Base-by-base conservation (phyloP, 2,797 vertebrate species). In the Muscicapa striata region DNA sequence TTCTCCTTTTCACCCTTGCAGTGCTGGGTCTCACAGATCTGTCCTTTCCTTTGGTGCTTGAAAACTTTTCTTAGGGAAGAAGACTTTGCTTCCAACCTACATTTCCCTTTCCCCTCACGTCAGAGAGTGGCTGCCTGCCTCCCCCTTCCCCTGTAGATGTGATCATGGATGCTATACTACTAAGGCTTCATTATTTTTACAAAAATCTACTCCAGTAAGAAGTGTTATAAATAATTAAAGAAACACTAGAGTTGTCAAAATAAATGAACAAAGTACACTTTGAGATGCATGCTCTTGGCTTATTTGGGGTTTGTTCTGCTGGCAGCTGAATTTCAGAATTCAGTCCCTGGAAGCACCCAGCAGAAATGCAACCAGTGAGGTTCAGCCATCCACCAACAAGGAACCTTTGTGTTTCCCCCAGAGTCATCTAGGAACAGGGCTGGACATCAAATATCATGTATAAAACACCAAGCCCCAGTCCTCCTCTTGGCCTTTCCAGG, bases 111-210 rank as follows among this genome's bases (percentile, higher is more conserved):
- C 90, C 0, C 11, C 69, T 95, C 96, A 95, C 10, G 5, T 89
- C 93, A 81, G 74, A 77, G 72, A 63, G 83, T 5, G 29, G 36
- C 61, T 95, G 76, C 66, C 66, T 91, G 40, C 41, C 63, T 92
- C 75, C 78, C 43, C 58, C 82, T 77, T 92, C 62, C 89, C 86
- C 93, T 89, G 90, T 93, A 97, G 89, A 93, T 75, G 82, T 84
- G 89, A 87, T 87, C 19, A 11, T 74, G 24, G 95, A 78, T 66
- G 87, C 94, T 84, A 20, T 48, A 62, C 89, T 92, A 89, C 94
- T 93, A 95, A 94, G 93, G 36, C 87, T 95, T 97, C 96, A 92
- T 95, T 96, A 97, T 89, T 97, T 96, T 97, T 95, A 96, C 93
- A 95, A 91, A 97, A 94, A 95, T 94, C 92, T 74, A 93, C 95